Base-by-base conservation (phyloP, 2,888 invertebrate genomes). In the Hydraecia micacea region DNA sequence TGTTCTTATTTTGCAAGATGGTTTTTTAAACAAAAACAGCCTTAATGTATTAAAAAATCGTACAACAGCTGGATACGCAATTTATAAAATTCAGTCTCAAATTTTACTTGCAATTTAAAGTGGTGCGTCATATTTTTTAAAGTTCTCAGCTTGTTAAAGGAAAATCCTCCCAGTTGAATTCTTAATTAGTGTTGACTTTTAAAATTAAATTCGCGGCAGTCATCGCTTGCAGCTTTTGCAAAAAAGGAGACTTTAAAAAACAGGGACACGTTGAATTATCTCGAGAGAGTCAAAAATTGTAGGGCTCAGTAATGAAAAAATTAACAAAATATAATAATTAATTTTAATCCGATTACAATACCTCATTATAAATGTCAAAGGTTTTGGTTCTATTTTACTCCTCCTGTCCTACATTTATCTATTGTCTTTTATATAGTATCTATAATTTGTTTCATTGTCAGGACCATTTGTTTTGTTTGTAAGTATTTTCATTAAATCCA, bases 181-280 rank as follows among this genome's bases (percentile, higher is more conserved):
- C 68, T 72, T 83, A 78, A 82, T 78, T 68, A 77, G 68, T 77
- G 83, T 82, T 82, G 78, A 74, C 78, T 74, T 83, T 83, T 78
- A 6, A 78, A 82, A 77, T 74, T 71, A 82, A 83, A 78, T 83
- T 72, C n/a, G 28, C 13, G 11, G 46, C 42, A 32, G 74, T 74
- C 71, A 74, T 65, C 58, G 49, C 81, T 72, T 74, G 74, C 67
- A 72, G 63, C 65, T 66, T 65, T 36, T n/a, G 42, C 28, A 66
- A 71, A 81, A 55, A 68, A 18, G 5, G 8, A 58, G 66, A n/a
- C 18, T 49, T 42, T 18, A 58, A 62, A 52, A 66, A 42, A 46
- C 32, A 63, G n/a, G 46, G 6, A 32, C 46, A 32, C 0, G 28
- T 46, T 39, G 28, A 62, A 66, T 28, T 67, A 62, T 66, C 18